Percentiles rank a stretch among this genome's conserved stretches.
phyloP scores from a whole-genome alignment of 2,888 invertebrate species.

The Lamproptera curius region DNA sequence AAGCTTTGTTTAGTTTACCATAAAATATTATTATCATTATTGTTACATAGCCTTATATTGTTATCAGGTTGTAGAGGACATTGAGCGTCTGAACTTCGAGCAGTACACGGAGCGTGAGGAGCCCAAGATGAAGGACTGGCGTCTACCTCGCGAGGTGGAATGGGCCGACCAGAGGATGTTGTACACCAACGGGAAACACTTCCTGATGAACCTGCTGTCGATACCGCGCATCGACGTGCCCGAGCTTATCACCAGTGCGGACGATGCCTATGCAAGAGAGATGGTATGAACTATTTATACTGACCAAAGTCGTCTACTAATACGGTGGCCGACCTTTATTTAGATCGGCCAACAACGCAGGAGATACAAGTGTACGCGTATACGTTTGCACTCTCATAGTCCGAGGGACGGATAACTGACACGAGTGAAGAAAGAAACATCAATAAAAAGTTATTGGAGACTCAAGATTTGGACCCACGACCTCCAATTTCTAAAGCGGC shows the following conservation, averaged over 20 bases:
- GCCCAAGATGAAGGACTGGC: slow-evolving; percentile 89
- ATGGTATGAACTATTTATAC: slow-evolving; percentile 34
- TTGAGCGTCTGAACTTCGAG: slow-evolving; percentile 88
- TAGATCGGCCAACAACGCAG: no score
- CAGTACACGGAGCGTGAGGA: slow-evolving; percentile 78
- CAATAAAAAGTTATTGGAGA: no score
- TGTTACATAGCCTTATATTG: background rate
- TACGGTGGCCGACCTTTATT: no score
- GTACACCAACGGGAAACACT: slow-evolving; percentile 79
- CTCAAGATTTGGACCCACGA: no score
- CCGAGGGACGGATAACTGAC: no score
- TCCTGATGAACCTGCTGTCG: slow-evolving; percentile 78
- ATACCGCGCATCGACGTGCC: slow-evolving; percentile 83
- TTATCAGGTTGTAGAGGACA: slow-evolving; percentile 85
- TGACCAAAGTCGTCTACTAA: background rate
- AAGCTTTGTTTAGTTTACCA: no score
- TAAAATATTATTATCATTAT: no score
- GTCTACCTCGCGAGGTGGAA: slow-evolving; percentile 75
- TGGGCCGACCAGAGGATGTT: slow-evolving; percentile 79
- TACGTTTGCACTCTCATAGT: no score
- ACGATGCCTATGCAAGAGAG: slow-evolving; percentile 67
- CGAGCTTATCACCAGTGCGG: slow-evolving; percentile 81
- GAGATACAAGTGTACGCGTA: no score
- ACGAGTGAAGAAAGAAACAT: no score
- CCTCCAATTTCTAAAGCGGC: no score